phyloP scores from a whole-genome alignment of 1,140 invertebrate species.

The Drosophila hydei region DNA sequence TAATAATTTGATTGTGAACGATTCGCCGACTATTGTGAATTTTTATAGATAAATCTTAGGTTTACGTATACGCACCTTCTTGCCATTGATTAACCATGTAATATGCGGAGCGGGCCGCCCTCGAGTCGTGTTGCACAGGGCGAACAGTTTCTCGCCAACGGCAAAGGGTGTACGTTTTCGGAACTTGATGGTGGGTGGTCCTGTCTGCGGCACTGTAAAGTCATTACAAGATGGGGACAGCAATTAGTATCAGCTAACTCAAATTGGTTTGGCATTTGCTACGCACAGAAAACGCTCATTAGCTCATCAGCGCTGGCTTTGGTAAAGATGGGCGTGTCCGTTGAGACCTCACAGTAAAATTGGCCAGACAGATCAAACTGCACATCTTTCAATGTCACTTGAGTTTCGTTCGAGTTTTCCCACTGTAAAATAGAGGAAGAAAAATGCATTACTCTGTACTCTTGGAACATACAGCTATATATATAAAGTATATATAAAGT shows the following conservation, averaged over 20 bases:
- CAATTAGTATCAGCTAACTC: slow-evolving; percentile 51
- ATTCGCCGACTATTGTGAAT: slow-evolving; percentile 6
- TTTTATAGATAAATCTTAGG: slow-evolving; percentile 17
- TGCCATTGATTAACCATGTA: slow-evolving; percentile 92
- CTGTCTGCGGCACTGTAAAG: slow-evolving; percentile 87
- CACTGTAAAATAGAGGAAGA: slow-evolving; percentile 84
- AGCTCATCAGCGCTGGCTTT: slow-evolving; percentile 89
- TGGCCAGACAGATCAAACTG: slow-evolving; percentile 89
- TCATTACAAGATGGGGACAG: slow-evolving; percentile 10
- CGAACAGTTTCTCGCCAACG: slow-evolving; percentile 89
- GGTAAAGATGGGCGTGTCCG: slow-evolving; percentile 90
- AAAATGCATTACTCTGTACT: too few species aligned
- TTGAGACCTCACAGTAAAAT: slow-evolving; percentile 91
- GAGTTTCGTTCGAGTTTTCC: slow-evolving; percentile 88
- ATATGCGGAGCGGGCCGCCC: slow-evolving; percentile 91
- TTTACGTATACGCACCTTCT: slow-evolving; percentile 87
- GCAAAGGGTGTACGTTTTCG: slow-evolving; percentile 87
- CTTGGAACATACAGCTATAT: too few species aligned
- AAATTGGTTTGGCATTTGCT: slow-evolving; percentile 38
- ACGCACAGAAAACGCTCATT: slow-evolving; percentile 91
- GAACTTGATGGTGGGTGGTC: slow-evolving; percentile 89
- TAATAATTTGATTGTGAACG: slow-evolving; percentile 19
- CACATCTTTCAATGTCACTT: slow-evolving; percentile 89
- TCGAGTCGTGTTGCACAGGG: slow-evolving; percentile 90
- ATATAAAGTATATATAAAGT: too few species aligned